Base-by-base conservation (phyloP, 2,797 vertebrate genomes). In the Ispidina picta region DNA sequence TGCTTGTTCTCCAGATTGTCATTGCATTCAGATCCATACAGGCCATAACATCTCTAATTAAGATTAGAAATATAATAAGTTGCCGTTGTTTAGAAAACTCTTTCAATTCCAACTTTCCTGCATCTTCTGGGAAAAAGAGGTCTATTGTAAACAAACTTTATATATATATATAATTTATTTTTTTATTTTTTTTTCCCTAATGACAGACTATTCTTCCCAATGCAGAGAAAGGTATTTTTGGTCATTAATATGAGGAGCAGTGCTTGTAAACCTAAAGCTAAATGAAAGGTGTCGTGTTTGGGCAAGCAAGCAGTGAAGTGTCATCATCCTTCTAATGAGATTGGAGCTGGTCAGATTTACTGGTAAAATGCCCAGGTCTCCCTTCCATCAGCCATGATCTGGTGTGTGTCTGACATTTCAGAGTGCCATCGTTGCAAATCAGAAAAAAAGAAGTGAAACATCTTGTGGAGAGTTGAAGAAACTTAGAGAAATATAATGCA, bases 361-460 rank as follows among this genome's bases (percentile, higher is more conserved):
- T 92, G 86, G 79, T 95, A 89, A 65, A 64, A 79, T 95, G 92
- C 91, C 93, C 92, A 95, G 82, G 82, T 94, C 35, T 92, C 49
- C 54, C 55, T 85, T 91, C 72, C 37, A 93, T 82, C 59, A 88
- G 21, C 52, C 88, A 15, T 86, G 75, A 79, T 76, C 81, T 13
- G 29, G 35, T 86, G 72, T 86, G 72, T 91, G 63, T 94, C 69
- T 94, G 89, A 85, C 84, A 68, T 43, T 62, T 70, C 55, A 33
- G 8, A 75, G 9, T 83, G 83, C 72, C 89, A 89, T 82, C 92
- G 82, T 49, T 35, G 43, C 78, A 92, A 88, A 81, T 75, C 49
- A 60, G 55, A 68, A 59, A 44, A 86, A 33, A 84, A 83, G 39
- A 43, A 51, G 7, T 11, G 44, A 70, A 76, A 1, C 7, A 31